These are phyloP conservation scores for Stramonita haemastoma DNA, from an alignment of 2,888 invertebrate genomes.

Conservation along the genomic window DNA sequence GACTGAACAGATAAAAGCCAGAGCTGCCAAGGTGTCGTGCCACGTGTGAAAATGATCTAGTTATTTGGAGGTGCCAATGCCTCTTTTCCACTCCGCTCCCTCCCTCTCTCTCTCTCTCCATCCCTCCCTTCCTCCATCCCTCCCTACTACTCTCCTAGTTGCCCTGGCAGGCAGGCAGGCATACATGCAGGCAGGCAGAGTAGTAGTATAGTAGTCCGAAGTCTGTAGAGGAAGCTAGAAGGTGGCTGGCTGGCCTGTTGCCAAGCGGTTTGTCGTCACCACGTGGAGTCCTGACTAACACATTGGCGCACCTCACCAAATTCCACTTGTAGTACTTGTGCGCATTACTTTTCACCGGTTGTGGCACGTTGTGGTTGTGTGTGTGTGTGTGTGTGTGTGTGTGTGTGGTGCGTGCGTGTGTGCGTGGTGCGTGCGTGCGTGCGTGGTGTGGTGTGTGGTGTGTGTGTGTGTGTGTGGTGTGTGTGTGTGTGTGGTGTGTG, in stretches of 20 bases:
- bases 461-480: background rate
- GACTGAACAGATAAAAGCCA: conserved; percentile 5
- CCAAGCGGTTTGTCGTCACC: background rate
- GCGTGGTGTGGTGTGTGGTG: background rate
- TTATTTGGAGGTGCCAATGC: conserved; percentile 32
- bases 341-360: background rate
- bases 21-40: conserved; percentile 26
- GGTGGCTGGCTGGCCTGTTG: background rate
- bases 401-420: background rate
- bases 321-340: background rate
- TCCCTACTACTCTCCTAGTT: too few relatives aligned
- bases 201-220: background rate
- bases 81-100: background rate
- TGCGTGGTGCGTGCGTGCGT: background rate
- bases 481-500: background rate
- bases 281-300: background rate
- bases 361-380: background rate
- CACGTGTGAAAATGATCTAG: conserved; percentile 36
- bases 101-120: too few relatives aligned
- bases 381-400: background rate
- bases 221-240: background rate
- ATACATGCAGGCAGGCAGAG: background rate
- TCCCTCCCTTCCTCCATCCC: too few relatives aligned
- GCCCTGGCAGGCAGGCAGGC: background rate
- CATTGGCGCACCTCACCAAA: background rate